Percentiles rank a stretch among this genome's conserved stretches.
phyloP scores from a whole-genome alignment of 2,113 vertebrate species.

The Chaetura pelagica region DNA sequence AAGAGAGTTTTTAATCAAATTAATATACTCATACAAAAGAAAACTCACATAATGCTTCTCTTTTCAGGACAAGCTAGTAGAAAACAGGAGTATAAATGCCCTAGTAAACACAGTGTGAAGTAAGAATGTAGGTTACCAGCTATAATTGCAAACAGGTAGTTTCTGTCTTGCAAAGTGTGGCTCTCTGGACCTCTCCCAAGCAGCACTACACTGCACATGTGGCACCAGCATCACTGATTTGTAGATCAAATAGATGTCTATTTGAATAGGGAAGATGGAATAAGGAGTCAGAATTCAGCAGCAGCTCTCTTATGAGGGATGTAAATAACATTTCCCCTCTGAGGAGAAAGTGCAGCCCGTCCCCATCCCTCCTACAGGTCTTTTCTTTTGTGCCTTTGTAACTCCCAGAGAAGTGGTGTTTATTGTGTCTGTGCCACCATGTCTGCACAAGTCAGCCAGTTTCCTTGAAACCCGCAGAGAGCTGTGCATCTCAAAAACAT shows the following conservation, averaged over 20 bases:
- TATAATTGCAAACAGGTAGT: not conserved
- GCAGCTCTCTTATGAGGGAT: accelerated
- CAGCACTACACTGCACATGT: accelerated
- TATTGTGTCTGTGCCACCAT: too few species aligned
- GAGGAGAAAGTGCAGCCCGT: not conserved
- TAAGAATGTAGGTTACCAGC: not conserved
- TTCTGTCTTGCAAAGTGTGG: not conserved
- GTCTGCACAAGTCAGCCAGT: not conserved
- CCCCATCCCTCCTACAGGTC: not conserved
- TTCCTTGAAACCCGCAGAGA: not conserved
- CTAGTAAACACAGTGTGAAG: not conserved
- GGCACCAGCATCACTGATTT: not conserved
- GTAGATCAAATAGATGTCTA: not conserved
- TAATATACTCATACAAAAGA: not conserved
- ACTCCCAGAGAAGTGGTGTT: not conserved
- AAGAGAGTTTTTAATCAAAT: not conserved
- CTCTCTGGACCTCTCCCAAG: not conserved
- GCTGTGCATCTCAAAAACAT: not conserved
- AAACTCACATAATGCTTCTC: not conserved
- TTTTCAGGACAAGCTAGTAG: not conserved
- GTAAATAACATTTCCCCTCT: not conserved
- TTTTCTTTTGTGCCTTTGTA: not conserved
- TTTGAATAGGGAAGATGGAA: not conserved
- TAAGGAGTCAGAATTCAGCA: not conserved
- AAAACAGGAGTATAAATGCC: not conserved